Percentiles rank a stretch among this genome's conserved stretches.
Evolutionary conservation across 2,888 invertebrate species (phyloP).

Genomic region (Caenorhabditis drosophilae): DNA sequence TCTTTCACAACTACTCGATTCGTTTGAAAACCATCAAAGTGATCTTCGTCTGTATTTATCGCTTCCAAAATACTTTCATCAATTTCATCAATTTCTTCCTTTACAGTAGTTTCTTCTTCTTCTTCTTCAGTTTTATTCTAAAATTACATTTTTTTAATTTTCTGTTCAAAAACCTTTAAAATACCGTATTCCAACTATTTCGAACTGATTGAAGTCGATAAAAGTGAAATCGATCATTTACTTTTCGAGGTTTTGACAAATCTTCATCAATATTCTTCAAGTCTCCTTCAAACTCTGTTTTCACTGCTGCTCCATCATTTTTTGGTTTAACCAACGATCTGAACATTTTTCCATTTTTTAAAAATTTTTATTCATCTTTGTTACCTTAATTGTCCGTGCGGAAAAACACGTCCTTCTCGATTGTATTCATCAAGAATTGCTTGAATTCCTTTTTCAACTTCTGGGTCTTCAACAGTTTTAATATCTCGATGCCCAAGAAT

Average conservation of each 20-base stretch:
- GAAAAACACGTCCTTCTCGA: conserved; percentile 59
- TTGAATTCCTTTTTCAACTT: conserved; percentile 49
- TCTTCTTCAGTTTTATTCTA: conserved; percentile 2
- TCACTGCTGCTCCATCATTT: background rate
- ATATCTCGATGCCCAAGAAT: conserved; percentile 50
- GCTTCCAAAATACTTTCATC: background rate
- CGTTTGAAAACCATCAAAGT: no score
- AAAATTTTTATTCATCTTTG: no score
- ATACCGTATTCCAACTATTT: conserved; percentile 28
- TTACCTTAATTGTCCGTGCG: conserved; percentile 56
- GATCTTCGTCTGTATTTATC: background rate
- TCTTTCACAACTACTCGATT: no score
- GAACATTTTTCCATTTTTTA: no score
- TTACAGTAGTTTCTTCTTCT: background rate
- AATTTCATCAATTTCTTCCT: background rate
- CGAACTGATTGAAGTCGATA: conserved; percentile 17
- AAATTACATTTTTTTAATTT: background rate
- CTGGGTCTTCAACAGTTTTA: conserved; percentile 25
- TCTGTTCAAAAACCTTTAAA: background rate
- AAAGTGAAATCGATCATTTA: conserved; percentile 23
- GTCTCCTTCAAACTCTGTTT: conserved; percentile 11
- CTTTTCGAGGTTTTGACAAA: conserved; percentile 3
- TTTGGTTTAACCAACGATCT: conserved; percentile 7
- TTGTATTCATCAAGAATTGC: conserved; percentile 51
- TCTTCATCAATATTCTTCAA: conserved; percentile 21